Conservation (phyloP, 2,797 vertebrate genomes). For the Hirundo rustica region DNA sequence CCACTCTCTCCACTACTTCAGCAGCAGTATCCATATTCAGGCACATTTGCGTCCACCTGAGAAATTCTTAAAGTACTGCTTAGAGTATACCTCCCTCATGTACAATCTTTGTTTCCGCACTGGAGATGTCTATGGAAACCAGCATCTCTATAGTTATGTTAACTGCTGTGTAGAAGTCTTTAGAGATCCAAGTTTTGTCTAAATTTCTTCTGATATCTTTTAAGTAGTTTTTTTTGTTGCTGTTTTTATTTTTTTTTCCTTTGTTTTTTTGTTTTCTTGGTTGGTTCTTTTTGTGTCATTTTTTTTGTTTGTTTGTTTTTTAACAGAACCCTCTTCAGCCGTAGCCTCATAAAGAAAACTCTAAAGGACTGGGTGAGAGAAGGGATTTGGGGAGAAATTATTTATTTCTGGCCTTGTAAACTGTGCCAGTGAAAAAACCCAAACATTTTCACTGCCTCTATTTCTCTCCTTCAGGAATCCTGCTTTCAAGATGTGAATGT, state of each 20-base stretch:
- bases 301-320: no score
- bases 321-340: neutral
- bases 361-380: neutral
- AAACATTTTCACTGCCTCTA: neutral
- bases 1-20: neutral
- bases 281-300: no score
- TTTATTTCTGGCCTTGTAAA: neutral
- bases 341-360: neutral
- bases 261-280: neutral
- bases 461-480: neutral
- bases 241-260: neutral
- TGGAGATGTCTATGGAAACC: neutral
- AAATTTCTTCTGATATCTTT: neutral
- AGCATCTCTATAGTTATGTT: neutral
- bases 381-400: neutral
- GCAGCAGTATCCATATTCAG: neutral
- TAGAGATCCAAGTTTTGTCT: neutral
- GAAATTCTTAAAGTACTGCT: neutral
- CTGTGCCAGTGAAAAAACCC: neutral
- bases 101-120: neutral
- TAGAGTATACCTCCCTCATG: neutral
- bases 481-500: neutral
- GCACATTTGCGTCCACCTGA: neutral
- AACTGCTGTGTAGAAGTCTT: neutral
- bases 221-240: neutral